A percentile compares a stretch with the other conserved stretches of the same genome.
Evolutionary conservation across 2,113 vertebrate species (phyloP).

Genomic region (Calyptomena viridis): DNA sequence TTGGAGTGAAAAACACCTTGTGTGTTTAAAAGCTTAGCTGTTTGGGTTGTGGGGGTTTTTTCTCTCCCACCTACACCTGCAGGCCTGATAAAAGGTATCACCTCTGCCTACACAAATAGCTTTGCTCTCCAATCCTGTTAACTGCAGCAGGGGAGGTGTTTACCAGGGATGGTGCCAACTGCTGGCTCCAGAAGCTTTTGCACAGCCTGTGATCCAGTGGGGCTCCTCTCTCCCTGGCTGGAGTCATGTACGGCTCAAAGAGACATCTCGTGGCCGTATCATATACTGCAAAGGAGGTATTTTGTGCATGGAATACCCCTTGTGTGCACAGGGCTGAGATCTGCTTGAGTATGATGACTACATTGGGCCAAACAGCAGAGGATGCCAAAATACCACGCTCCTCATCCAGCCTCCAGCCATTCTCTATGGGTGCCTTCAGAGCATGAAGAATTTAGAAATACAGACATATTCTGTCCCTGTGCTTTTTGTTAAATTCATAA

Average conservation of each 20-base stretch:
- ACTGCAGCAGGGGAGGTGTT: not conserved
- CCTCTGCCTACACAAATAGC: not conserved
- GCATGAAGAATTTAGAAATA: not conserved
- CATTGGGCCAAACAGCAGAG: not conserved
- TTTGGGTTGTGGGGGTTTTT: not conserved
- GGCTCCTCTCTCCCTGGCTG: not conserved
- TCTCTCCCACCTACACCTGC: not conserved
- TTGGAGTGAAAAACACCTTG: not conserved
- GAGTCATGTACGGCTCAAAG: not conserved
- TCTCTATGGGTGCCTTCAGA: not conserved
- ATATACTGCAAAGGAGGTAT: constrained; percentile 16
- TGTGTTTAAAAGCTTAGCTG: not conserved
- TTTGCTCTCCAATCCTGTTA: not conserved
- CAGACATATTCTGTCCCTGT: not conserved
- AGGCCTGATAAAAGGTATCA: not conserved
- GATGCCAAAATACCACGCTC: not conserved
- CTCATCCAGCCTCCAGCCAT: not conserved
- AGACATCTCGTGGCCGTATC: constrained; percentile 56
- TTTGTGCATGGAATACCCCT: not conserved
- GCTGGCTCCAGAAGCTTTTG: not conserved
- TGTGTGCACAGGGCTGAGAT: not conserved
- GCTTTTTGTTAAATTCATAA: not conserved
- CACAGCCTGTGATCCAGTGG: not conserved
- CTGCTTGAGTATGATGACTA: too few relatives aligned
- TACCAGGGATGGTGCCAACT: not conserved